Percentiles rank a stretch among this genome's conserved stretches.
Conservation (phyloP, 2,888 invertebrate genomes). For the Metopia argyrocephala region DNA sequence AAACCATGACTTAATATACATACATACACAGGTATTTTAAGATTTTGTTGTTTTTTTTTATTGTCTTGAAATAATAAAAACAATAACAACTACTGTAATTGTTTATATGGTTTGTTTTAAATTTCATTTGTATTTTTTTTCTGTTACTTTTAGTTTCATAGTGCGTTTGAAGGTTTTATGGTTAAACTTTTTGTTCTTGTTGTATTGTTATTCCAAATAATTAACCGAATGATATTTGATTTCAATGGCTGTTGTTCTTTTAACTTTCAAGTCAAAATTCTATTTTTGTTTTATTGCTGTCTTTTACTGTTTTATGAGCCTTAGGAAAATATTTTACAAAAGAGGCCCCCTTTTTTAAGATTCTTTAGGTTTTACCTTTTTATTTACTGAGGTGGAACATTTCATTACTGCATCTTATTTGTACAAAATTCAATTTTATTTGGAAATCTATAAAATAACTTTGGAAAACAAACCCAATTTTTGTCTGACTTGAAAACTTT, state of each 20-base stretch:
- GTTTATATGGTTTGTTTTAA: background rate
- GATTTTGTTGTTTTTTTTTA: too few relatives aligned
- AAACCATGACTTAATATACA: conserved; percentile 28
- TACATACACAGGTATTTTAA: too few relatives aligned
- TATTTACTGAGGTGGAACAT: conserved; percentile 48
- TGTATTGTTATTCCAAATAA: background rate
- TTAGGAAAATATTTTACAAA: background rate
- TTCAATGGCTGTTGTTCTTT: conserved; percentile 10
- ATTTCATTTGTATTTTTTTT: conserved; percentile 14
- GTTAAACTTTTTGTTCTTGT: conserved; percentile 13
- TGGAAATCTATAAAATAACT: too few relatives aligned
- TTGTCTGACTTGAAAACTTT: too few relatives aligned
- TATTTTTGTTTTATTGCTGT: conserved; percentile 9
- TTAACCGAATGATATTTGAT: conserved; percentile 8
- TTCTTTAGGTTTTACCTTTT: conserved; percentile 22
- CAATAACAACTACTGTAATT: conserved; percentile 9
- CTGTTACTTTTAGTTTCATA: too few relatives aligned
- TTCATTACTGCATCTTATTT: too few relatives aligned
- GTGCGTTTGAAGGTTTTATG: conserved; percentile 53
- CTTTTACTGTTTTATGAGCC: background rate
- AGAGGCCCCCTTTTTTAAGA: background rate
- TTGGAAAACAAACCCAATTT: too few relatives aligned
- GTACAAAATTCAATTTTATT: too few relatives aligned
- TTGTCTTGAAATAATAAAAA: conserved; percentile 8
- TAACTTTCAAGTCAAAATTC: background rate